Evolutionary conservation across 2,113 vertebrate genomes (phyloP).

Genomic region (Chloebia gouldiae): DNA sequence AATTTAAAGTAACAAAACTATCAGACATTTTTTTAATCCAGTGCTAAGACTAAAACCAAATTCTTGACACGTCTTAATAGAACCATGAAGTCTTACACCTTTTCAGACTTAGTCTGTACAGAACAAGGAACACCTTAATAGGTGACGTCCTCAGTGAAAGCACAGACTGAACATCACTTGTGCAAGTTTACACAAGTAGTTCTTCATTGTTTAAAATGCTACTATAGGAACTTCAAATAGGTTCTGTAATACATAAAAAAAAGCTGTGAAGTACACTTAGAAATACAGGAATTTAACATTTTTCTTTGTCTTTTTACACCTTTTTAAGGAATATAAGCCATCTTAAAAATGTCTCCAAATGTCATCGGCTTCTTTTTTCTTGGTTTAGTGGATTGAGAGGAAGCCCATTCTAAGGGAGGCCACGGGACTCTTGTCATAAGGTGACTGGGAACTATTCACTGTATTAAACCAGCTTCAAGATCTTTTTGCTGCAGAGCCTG

Average conservation of each 20-base stretch:
- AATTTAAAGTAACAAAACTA: background rate
- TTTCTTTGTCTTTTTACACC: background rate
- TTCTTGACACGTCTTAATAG: background rate
- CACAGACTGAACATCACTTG: background rate
- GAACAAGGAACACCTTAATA: background rate
- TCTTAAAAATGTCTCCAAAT: background rate
- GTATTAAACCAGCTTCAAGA: background rate
- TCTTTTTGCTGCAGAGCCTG: background rate
- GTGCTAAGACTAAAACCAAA: background rate
- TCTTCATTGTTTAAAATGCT: background rate
- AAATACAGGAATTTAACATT: background rate
- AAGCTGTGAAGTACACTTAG: background rate
- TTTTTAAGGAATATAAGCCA: background rate
- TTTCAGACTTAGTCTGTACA: background rate
- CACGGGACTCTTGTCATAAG: background rate
- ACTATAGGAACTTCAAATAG: background rate
- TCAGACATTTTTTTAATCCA: background rate
- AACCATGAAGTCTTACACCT: background rate
- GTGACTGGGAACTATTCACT: background rate
- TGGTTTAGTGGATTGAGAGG: background rate
- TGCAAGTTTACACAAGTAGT: background rate
- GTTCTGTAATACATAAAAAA: background rate
- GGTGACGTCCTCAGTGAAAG: rapidly evolving
- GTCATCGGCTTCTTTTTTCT: background rate
- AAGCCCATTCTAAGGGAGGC: background rate